phyloP scores from a whole-genome alignment of 2,113 vertebrate species.

The Montifringilla adamsi region DNA sequence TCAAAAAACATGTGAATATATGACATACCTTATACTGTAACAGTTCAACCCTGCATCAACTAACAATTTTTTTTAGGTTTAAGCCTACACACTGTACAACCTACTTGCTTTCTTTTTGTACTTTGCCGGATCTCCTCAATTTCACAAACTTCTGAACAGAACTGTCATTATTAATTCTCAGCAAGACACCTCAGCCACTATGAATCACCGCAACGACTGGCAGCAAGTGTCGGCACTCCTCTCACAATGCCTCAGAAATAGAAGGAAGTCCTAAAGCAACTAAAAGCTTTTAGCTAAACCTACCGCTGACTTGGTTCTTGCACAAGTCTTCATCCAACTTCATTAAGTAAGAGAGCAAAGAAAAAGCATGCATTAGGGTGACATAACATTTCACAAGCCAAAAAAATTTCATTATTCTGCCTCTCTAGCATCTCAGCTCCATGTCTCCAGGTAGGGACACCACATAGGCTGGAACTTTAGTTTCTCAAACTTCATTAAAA shows the following conservation, averaged over 20 bases:
- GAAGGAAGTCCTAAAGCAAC: slow-evolving; percentile 17
- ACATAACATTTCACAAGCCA: not conserved
- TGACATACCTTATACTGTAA: not conserved
- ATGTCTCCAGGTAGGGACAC: not conserved
- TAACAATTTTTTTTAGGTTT: not conserved
- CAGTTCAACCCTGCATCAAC: not conserved
- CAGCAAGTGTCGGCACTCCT: not conserved
- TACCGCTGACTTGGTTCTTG: not conserved
- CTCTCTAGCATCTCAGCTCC: not conserved
- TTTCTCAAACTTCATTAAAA: not conserved
- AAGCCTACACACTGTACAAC: not conserved
- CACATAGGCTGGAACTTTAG: not conserved
- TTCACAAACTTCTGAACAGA: slow-evolving; percentile 44
- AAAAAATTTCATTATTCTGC: not conserved
- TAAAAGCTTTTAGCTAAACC: not conserved
- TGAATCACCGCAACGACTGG: slow-evolving; percentile 16
- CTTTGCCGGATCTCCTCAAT: not conserved
- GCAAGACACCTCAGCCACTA: slow-evolving; percentile 15
- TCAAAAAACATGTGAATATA: not conserved
- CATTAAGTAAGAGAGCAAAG: not conserved
- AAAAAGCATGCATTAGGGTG: not conserved
- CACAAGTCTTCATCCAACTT: not conserved
- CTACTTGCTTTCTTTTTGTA: not conserved
- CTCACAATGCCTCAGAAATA: not conserved
- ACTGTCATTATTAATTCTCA: slow-evolving; percentile 41